These are phyloP conservation scores for Drosophila paulistorum DNA, from an alignment of 1,140 invertebrate species.

Conservation along the genomic window DNA sequence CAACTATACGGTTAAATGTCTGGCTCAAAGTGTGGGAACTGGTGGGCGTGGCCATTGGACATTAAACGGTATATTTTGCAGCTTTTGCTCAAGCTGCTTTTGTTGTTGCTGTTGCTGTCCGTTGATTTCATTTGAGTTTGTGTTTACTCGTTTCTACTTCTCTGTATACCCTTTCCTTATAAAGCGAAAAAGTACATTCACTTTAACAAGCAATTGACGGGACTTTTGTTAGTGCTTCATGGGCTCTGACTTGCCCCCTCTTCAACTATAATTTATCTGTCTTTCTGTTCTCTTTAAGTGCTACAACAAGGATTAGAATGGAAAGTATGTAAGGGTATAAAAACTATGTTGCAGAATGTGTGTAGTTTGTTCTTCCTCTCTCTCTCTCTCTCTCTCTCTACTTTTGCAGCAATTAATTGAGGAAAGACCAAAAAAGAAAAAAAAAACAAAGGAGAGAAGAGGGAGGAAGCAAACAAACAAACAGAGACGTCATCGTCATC, in stretches of 20 bases:
- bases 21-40: slow-evolving; percentile 67
- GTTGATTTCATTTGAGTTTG: slow-evolving; percentile 72
- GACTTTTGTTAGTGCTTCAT: too few species aligned
- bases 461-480: slow-evolving; percentile 48
- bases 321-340: not conserved
- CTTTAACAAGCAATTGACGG: too few species aligned
- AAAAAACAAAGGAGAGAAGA: slow-evolving; percentile 26
- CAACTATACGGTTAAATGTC: slow-evolving; percentile 13
- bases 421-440: slow-evolving; percentile 60
- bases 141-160: slow-evolving; percentile 57
- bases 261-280: too few species aligned
- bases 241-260: too few species aligned
- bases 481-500: slow-evolving; percentile 77
- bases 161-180: slow-evolving; percentile 33
- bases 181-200: not conserved
- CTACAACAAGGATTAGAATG: too few species aligned
- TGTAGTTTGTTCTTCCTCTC: slow-evolving; percentile 1
- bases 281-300: too few species aligned
- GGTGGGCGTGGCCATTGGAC: slow-evolving; percentile 74
- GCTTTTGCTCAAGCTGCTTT: slow-evolving; percentile 67
- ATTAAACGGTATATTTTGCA: slow-evolving; percentile 75
- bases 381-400: slow-evolving; percentile 25
- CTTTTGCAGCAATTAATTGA: slow-evolving; percentile 75
- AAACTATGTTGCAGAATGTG: not conserved
- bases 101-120: slow-evolving; percentile 55